A percentile compares a stretch with the other conserved stretches of the same genome.
phyloP scores from a whole-genome alignment of 1,140 invertebrate genomes.

The Temnothorax curvispinosus region DNA sequence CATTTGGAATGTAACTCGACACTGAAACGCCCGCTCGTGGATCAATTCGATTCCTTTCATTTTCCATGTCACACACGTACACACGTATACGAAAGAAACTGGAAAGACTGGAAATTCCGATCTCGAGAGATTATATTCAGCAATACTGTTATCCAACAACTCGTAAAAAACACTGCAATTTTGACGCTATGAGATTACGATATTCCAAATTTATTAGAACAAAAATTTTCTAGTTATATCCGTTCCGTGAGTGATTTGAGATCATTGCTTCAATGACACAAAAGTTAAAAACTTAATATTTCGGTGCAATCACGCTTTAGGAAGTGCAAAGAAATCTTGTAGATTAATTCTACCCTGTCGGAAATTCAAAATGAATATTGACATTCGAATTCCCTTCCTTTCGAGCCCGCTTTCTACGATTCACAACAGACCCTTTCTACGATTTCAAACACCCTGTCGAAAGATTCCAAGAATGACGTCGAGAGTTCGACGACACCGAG shows the following conservation, averaged over 20 bases:
- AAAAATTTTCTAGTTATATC: not conserved
- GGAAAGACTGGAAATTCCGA: not conserved
- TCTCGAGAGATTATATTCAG: not conserved
- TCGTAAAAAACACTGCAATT: constrained; percentile 3
- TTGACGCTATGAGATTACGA: not conserved
- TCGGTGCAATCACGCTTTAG: not conserved
- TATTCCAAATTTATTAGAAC: not conserved
- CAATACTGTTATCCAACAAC: not conserved
- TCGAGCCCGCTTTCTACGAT: not conserved
- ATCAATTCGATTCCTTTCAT: not conserved
- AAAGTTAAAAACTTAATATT: not conserved
- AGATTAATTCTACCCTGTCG: not conserved
- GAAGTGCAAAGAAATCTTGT: not conserved
- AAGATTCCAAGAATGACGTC: constrained; percentile 35
- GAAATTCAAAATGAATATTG: constrained; percentile 2
- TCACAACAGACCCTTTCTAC: constrained; percentile 30
- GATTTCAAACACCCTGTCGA: constrained; percentile 20
- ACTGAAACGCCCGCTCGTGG: not conserved
- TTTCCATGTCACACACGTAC: not conserved
- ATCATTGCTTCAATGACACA: not conserved
- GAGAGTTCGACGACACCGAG: constrained; percentile 45
- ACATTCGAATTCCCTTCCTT: constrained; percentile 24
- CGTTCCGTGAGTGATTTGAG: not conserved
- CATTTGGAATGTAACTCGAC: constrained; percentile 18
- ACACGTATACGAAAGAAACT: no score